A percentile compares a stretch with the other conserved stretches of the same genome.
Evolutionary conservation across 2,888 invertebrate genomes (phyloP).

Genomic region (Rotaria sp.): DNA sequence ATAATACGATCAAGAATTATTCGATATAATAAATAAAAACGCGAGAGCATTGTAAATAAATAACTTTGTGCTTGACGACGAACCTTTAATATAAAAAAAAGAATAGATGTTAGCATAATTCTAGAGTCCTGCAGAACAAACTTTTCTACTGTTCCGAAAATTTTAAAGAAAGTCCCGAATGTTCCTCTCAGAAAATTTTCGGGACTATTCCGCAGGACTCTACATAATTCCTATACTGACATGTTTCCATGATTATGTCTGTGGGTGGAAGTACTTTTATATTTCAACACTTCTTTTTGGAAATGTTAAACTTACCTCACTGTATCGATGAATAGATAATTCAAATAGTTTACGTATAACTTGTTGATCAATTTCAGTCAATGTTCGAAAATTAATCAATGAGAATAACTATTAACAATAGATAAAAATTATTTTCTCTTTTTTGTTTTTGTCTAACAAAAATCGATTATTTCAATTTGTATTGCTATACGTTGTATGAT

Average conservation of each 20-base stretch:
- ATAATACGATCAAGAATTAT: conserved; percentile 29
- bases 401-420: neutral
- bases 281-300: too few relatives aligned
- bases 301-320: neutral
- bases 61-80: conserved; percentile 32
- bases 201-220: too few relatives aligned
- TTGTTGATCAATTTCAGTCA: neutral
- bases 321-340: neutral
- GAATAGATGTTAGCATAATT: neutral
- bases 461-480: neutral
- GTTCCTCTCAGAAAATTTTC: too few relatives aligned
- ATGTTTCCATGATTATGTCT: too few relatives aligned
- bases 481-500: neutral
- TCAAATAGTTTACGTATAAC: neutral
- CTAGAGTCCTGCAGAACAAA: too few relatives aligned
- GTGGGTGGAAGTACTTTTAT: too few relatives aligned
- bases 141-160: too few relatives aligned
- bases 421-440: neutral
- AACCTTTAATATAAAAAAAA: neutral
- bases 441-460: neutral
- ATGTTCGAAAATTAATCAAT: neutral
- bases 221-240: too few relatives aligned
- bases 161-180: too few relatives aligned
- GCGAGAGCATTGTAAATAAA: conserved; percentile 33
- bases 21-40: conserved; percentile 30